Conservation (phyloP, 2,888 invertebrate species). For the Nymphalis polychloros region DNA sequence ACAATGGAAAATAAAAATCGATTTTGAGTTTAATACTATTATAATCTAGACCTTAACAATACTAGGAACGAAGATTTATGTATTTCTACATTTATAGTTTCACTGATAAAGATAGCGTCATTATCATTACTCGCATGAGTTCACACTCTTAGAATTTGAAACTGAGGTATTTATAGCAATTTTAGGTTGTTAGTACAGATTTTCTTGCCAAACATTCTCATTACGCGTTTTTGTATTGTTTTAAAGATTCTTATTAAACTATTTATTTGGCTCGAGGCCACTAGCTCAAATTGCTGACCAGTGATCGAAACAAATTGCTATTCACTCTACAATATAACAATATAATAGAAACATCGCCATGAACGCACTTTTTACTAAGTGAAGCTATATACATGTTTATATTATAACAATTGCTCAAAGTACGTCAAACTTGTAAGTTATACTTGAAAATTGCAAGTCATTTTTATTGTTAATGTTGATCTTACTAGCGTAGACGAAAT, state of each 20-base stretch:
- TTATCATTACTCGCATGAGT: conserved; percentile 19
- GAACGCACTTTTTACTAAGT: too few species aligned
- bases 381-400: too few species aligned
- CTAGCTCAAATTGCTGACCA: too few species aligned
- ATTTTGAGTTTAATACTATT: neutral
- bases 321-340: too few species aligned
- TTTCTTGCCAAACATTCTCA: conserved; percentile 6
- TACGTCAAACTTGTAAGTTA: too few species aligned
- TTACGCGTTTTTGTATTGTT: neutral
- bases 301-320: too few species aligned
- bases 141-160: conserved; percentile 25
- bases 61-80: conserved; percentile 13
- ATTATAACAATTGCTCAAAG: too few species aligned
- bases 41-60: neutral
- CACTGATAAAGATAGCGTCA: conserved; percentile 31
- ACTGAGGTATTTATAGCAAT: conserved; percentile 22
- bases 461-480: too few species aligned
- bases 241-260: neutral
- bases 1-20: neutral
- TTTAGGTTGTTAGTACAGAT: conserved; percentile 13
- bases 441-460: too few species aligned
- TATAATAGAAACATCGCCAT: too few species aligned
- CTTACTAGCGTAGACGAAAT: too few species aligned
- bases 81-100: conserved; percentile 25
- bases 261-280: neutral